These are phyloP conservation scores for Drosophila pectinifera DNA, from an alignment of 1,140 invertebrate genomes.

Conservation along the genomic window DNA sequence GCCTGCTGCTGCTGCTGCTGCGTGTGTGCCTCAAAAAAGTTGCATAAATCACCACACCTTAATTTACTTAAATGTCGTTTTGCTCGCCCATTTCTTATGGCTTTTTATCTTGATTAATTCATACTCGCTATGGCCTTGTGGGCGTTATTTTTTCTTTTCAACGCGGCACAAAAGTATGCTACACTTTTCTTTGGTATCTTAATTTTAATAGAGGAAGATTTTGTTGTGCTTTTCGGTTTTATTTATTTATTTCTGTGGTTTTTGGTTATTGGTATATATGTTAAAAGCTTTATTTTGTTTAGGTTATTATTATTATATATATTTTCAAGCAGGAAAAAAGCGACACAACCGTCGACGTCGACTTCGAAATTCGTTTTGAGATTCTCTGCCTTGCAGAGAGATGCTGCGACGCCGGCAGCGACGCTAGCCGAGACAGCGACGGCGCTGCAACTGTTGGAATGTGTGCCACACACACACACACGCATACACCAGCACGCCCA, in stretches of 20 bases:
- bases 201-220: background rate
- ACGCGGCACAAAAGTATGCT: slow-evolving; percentile 35
- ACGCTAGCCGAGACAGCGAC: slow-evolving; percentile 26
- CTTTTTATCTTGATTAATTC: slow-evolving; percentile 26
- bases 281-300: slow-evolving; percentile 67
- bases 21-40: slow-evolving; percentile 72
- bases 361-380: slow-evolving; percentile 84
- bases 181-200: slow-evolving; percentile 18
- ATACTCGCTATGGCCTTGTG: slow-evolving; percentile 25
- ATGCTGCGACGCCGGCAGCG: slow-evolving; percentile 53
- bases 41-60: slow-evolving; percentile 85
- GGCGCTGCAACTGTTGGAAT: slow-evolving; percentile 79
- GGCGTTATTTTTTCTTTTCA: slow-evolving; percentile 34
- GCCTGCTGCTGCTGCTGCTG: slow-evolving; percentile 18
- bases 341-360: slow-evolving; percentile 84
- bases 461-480: slow-evolving; percentile 68
- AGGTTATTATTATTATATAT: slow-evolving; percentile 38
- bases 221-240: slow-evolving; percentile 19
- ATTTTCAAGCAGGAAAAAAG: slow-evolving; percentile 53
- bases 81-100: slow-evolving; percentile 16
- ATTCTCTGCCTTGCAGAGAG: slow-evolving; percentile 58
- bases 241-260: slow-evolving; percentile 23
- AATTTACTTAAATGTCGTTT: slow-evolving; percentile 79
- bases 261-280: slow-evolving; percentile 12
- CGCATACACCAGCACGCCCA: slow-evolving; percentile 13